These are phyloP conservation scores for Antigone vipio DNA, from an alignment of 2,113 vertebrate genomes.

Conservation along the genomic window DNA sequence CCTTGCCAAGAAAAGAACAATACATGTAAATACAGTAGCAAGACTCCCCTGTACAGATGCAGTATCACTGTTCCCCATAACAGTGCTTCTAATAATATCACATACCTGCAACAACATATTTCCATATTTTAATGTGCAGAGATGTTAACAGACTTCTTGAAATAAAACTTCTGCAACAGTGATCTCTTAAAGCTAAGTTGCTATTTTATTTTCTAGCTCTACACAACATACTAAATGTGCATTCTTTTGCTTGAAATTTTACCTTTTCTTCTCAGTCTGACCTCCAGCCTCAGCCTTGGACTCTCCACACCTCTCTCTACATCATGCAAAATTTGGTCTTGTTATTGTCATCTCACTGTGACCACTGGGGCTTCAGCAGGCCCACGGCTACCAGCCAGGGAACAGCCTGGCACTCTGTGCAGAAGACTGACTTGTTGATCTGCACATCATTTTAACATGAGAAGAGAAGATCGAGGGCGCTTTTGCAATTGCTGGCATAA, in stretches of 20 bases:
- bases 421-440: not conserved
- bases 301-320: not conserved
- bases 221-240: not conserved
- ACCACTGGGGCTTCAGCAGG: not conserved
- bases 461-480: not conserved
- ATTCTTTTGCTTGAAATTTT: not conserved
- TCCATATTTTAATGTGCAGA: not conserved
- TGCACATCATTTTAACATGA: fast-evolving
- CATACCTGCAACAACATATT: not conserved
- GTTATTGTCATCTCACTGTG: not conserved
- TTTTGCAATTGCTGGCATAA: not conserved
- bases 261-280: not conserved
- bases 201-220: not conserved
- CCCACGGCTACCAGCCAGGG: not conserved
- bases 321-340: not conserved
- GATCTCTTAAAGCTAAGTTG: not conserved
- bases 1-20: not conserved
- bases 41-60: not conserved
- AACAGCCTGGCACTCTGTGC: not conserved
- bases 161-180: not conserved
- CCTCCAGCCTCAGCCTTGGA: not conserved
- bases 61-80: not conserved
- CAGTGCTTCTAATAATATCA: not conserved
- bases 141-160: not conserved
- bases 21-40: not conserved